These are phyloP conservation scores for Conus canariensis DNA, from an alignment of 2,888 invertebrate species.

Conservation along the genomic window DNA sequence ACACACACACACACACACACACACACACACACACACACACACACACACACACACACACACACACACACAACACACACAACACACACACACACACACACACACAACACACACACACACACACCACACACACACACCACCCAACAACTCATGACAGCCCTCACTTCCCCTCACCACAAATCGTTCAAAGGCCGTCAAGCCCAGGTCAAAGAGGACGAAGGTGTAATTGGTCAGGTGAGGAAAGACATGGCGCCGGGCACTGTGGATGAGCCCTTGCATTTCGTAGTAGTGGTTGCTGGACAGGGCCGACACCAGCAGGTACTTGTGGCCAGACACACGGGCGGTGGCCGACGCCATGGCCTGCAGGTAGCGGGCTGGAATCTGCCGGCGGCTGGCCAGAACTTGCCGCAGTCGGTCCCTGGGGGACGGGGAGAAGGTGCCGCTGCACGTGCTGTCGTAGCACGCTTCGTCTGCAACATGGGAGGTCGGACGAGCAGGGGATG, in stretches of 20 bases:
- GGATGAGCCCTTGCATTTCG: constrained; percentile 30
- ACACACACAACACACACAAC: too few species aligned
- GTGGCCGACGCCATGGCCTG: constrained; percentile 9
- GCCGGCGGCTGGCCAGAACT: neutral
- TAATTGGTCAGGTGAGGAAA: constrained; percentile 25
- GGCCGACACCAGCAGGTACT: neutral
- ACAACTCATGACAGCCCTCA: too few species aligned
- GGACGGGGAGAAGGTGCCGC: constrained; percentile 8
- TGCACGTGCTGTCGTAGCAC: neutral
- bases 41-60: neutral
- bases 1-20: too few species aligned
- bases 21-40: too few species aligned
- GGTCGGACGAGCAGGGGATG: neutral
- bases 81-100: neutral
- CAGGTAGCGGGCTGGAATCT: neutral
- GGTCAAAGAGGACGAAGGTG: constrained; percentile 32
- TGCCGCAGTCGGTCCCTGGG: constrained; percentile 19
- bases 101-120: neutral
- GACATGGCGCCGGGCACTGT: neutral
- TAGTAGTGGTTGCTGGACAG: constrained; percentile 34
- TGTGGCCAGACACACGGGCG: neutral
- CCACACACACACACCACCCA: too few species aligned
- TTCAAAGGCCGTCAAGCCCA: constrained; percentile 21
- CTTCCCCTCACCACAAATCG: constrained; percentile 12
- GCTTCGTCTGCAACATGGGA: neutral